Percentiles rank a stretch among this genome's conserved stretches.
These are phyloP conservation scores for Laspeyria flexula DNA, from an alignment of 2,888 invertebrate species.

Conservation along the genomic window DNA sequence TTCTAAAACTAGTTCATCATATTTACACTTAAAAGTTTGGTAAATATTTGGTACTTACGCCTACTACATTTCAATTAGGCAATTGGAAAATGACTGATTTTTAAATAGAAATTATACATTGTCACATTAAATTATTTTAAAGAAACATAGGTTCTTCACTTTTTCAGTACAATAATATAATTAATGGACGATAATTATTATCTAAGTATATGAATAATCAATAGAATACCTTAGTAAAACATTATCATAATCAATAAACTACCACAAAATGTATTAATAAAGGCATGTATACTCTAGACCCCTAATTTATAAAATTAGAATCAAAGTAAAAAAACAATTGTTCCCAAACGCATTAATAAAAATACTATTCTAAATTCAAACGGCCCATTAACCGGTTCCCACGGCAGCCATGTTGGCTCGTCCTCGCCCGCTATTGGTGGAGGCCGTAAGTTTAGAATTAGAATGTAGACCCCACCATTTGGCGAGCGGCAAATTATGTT, in stretches of 20 bases:
- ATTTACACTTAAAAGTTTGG: no score
- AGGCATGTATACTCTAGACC: constrained; percentile 21
- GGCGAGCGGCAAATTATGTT: constrained; percentile 82
- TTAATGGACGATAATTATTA: no score
- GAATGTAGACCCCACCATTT: constrained; percentile 86
- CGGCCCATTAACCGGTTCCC: constrained; percentile 85
- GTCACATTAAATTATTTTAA: no score
- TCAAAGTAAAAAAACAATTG: constrained; percentile 66
- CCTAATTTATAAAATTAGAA: constrained; percentile 43
- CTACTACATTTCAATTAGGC: no score
- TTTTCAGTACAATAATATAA: no score
- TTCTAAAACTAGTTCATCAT: no score
- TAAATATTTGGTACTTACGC: no score
- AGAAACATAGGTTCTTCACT: no score
- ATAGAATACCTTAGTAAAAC: constrained; percentile 15
- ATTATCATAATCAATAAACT: constrained; percentile 11
- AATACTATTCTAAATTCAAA: constrained; percentile 86
- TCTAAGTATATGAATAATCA: background rate
- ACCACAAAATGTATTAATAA: constrained; percentile 7
- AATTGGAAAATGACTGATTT: no score
- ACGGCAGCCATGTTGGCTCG: constrained; percentile 84
- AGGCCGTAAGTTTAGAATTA: constrained; percentile 84
- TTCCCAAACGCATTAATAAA: constrained; percentile 79
- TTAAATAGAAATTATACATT: no score
- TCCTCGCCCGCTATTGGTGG: constrained; percentile 84